Percentiles rank a stretch among this genome's conserved stretches.
Conservation (phyloP, 2,888 invertebrate species). For the Andrena trimmerana region DNA sequence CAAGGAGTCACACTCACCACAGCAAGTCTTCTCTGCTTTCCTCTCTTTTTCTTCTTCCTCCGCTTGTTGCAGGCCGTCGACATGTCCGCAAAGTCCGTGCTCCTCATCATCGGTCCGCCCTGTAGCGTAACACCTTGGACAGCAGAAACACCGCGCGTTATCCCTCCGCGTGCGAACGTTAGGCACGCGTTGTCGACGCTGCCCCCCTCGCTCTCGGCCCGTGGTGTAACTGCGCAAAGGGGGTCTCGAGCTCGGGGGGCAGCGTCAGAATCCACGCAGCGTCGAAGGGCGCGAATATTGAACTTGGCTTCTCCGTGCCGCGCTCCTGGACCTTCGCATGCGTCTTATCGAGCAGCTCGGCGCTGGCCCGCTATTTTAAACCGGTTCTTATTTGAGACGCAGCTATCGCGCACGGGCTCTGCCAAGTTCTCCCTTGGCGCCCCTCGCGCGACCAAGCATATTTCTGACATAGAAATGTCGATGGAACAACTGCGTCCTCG, state of each 20-base stretch:
- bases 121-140: conserved; percentile 83
- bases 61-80: conserved; percentile 77
- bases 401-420: conserved; percentile 69
- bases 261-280: not conserved
- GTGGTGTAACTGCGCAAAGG: not conserved
- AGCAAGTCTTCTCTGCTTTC: conserved; percentile 81
- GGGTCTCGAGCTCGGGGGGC: conserved; percentile 14
- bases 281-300: conserved; percentile 54
- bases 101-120: conserved; percentile 82
- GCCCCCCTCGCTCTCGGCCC: not conserved
- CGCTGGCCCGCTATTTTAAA: conserved; percentile 72
- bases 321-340: conserved; percentile 14
- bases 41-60: conserved; percentile 83
- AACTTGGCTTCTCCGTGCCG: conserved; percentile 60
- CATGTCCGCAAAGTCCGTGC: conserved; percentile 73
- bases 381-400: conserved; percentile 73
- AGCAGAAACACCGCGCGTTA: conserved; percentile 53
- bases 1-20: conserved; percentile 68
- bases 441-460: conserved; percentile 49
- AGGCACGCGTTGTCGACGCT: not conserved
- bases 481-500: conserved; percentile 50
- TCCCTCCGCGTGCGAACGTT: not conserved
- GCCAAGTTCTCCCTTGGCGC: conserved; percentile 69
- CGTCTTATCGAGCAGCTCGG: conserved; percentile 37
- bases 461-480: conserved; percentile 66